Conservation (phyloP, 2,888 invertebrate species). For the Anticlea derivata region DNA sequence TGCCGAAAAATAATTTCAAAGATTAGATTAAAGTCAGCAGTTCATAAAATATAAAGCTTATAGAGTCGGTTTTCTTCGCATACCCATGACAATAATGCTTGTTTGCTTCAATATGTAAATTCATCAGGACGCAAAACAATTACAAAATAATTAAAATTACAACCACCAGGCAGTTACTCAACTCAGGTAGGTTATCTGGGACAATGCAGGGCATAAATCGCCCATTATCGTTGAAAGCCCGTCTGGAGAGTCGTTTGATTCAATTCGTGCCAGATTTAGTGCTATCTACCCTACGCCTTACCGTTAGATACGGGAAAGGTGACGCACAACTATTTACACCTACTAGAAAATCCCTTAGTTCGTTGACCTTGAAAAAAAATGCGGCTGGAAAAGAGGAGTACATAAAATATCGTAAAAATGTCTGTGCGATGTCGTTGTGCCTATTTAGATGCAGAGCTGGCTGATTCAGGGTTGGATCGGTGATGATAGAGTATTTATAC, state of each 20-base stretch:
- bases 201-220: slow-evolving; percentile 67
- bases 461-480: too few species aligned
- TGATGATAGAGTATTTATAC: too few species aligned
- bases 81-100: too few species aligned
- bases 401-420: too few species aligned
- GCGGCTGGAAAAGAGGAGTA: neutral
- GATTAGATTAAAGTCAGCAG: slow-evolving; percentile 1
- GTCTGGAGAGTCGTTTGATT: slow-evolving; percentile 71
- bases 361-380: neutral
- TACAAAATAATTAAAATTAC: slow-evolving; percentile 24
- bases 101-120: too few species aligned
- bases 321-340: neutral
- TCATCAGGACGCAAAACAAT: slow-evolving; percentile 2
- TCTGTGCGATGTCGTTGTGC: too few species aligned
- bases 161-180: slow-evolving; percentile 15
- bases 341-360: neutral
- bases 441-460: too few species aligned
- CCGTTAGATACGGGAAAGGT: slow-evolving; percentile 15
- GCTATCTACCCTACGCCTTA: slow-evolving; percentile 32
- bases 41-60: slow-evolving; percentile 2
- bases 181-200: slow-evolving; percentile 45
- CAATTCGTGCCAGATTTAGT: slow-evolving; percentile 59
- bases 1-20: neutral
- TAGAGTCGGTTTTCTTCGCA: neutral
- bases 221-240: slow-evolving; percentile 63